Evolutionary conservation across 2,888 invertebrate genomes (phyloP).

Genomic region (Autographa gamma): DNA sequence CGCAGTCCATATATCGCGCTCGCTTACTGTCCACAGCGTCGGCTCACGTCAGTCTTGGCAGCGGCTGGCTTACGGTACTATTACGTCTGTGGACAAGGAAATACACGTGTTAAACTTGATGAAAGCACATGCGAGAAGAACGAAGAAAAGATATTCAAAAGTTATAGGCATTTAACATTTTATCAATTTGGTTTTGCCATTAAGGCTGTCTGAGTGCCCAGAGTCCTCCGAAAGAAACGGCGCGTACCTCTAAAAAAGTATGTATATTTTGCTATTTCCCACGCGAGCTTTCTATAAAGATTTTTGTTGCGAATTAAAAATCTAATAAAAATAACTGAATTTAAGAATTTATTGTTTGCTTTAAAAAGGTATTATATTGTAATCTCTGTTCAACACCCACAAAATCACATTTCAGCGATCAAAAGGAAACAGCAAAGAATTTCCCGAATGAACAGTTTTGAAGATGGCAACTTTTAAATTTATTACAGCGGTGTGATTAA

Average conservation of each 20-base stretch:
- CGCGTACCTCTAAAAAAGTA: too few relatives aligned
- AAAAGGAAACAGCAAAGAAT: conserved; percentile 15
- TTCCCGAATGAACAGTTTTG: conserved; percentile 17
- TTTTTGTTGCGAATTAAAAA: too few relatives aligned
- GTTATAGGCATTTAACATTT: too few relatives aligned
- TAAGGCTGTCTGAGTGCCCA: too few relatives aligned
- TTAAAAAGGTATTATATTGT: background rate
- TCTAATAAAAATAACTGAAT: too few relatives aligned
- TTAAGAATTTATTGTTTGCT: background rate
- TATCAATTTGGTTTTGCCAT: too few relatives aligned
- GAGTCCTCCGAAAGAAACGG: too few relatives aligned
- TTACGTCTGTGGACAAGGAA: conserved; percentile 77
- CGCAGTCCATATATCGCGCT: conserved; percentile 78
- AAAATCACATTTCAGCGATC: conserved; percentile 10
- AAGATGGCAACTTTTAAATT: conserved; percentile 19
- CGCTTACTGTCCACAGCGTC: conserved; percentile 57
- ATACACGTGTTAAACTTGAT: background rate
- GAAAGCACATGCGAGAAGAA: too few relatives aligned
- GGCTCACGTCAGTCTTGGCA: conserved; percentile 72
- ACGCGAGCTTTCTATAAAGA: too few relatives aligned
- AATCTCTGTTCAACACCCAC: conserved; percentile 11
- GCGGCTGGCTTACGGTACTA: conserved; percentile 64
- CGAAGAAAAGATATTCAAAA: too few relatives aligned
- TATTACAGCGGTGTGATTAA: conserved; percentile 3
- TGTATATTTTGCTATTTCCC: too few relatives aligned